Percentiles rank a stretch among this genome's conserved stretches.
Evolutionary conservation across 2,113 vertebrate species (phyloP).

Genomic region (Brachypodius melanocephalos): DNA sequence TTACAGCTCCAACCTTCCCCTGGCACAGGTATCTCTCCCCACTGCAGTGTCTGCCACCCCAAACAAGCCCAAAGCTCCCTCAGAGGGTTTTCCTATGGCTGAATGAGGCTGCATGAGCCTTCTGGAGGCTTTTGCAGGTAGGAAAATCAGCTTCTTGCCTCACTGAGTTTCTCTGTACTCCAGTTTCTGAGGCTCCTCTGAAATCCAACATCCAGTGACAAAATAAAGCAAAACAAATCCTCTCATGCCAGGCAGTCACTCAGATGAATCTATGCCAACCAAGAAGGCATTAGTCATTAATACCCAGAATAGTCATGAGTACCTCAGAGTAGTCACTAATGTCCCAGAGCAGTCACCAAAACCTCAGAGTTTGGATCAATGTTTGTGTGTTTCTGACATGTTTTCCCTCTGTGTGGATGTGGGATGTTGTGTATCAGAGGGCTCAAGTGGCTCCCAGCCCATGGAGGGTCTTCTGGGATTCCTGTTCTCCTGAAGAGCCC

Average conservation of each 20-base stretch:
- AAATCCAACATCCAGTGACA: neutral
- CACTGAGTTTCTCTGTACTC: neutral
- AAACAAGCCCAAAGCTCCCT: neutral
- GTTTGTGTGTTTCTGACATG: neutral
- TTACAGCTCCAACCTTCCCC: neutral
- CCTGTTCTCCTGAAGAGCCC: neutral
- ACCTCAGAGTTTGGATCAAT: neutral
- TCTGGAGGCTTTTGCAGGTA: neutral
- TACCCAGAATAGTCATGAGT: neutral
- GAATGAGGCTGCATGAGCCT: neutral
- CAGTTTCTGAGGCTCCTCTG: neutral
- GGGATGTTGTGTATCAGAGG: neutral
- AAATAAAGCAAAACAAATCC: neutral
- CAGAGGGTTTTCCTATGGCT: neutral
- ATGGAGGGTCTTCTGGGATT: neutral
- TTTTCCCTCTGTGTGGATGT: neutral
- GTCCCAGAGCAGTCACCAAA: neutral
- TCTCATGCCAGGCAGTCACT: neutral
- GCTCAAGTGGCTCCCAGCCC: neutral
- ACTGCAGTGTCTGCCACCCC: fast-evolving
- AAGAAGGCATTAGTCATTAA: neutral
- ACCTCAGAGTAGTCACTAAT: neutral
- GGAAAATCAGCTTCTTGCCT: neutral
- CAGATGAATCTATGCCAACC: neutral
- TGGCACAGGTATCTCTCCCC: neutral